phyloP scores from a whole-genome alignment of 2,797 vertebrate species.

The Coccyzus lansbergi region DNA sequence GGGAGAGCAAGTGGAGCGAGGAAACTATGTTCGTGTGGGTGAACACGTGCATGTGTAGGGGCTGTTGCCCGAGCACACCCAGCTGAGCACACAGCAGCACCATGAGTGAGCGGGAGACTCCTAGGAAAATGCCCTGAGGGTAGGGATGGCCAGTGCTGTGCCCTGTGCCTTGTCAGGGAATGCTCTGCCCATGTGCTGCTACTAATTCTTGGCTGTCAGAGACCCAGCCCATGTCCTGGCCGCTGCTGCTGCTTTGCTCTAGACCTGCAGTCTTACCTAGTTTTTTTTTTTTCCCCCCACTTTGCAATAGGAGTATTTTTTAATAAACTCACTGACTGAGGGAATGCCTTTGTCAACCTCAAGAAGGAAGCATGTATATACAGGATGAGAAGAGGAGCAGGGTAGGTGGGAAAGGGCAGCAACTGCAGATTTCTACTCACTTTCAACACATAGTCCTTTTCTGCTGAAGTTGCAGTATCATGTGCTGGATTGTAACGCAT shows the following conservation, averaged over 20 bases:
- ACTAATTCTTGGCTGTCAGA: neutral
- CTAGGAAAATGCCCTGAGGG: neutral
- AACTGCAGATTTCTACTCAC: neutral
- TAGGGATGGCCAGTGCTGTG: neutral
- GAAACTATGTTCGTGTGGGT: neutral
- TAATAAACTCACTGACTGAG: accelerated
- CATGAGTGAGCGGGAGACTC: neutral
- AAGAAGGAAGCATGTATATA: neutral
- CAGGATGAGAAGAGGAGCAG: neutral
- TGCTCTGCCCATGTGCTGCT: neutral
- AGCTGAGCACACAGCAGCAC: neutral
- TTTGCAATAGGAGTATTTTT: neutral
- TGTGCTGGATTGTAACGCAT: neutral
- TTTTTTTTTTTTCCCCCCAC: accelerated
- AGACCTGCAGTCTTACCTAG: neutral
- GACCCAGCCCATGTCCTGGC: neutral
- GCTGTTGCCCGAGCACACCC: neutral
- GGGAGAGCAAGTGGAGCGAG: neutral
- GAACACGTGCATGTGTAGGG: neutral
- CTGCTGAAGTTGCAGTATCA: accelerated
- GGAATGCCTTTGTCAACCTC: neutral
- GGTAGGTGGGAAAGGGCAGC: neutral
- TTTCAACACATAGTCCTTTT: neutral
- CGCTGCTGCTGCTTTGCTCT: neutral
- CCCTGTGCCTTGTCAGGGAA: neutral